A percentile compares a stretch with the other conserved stretches of the same genome.
phyloP scores from a whole-genome alignment of 1,140 invertebrate genomes.

The Zaprionus capensis region DNA sequence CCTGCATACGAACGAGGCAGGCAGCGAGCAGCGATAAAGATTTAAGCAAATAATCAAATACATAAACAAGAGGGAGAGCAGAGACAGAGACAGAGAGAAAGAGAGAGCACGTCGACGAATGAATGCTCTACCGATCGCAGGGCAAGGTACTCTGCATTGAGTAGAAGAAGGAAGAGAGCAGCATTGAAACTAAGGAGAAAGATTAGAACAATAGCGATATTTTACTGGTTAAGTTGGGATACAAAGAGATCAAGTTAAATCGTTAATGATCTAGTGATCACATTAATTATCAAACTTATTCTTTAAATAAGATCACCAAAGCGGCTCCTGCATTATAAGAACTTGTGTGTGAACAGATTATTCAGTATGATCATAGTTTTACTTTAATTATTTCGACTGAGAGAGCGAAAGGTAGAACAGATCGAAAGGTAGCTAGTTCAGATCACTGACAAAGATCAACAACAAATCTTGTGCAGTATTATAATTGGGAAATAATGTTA shows the following conservation, averaged over 20 bases:
- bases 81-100: neutral
- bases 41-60: constrained; percentile 82
- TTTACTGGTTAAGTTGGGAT: too few species aligned
- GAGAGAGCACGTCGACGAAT: neutral
- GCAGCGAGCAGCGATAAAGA: constrained; percentile 76
- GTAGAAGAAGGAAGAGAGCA: neutral
- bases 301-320: too few species aligned
- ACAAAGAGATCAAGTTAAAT: too few species aligned
- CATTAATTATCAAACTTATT: too few species aligned
- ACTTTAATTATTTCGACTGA: neutral
- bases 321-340: too few species aligned
- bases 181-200: neutral
- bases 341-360: too few species aligned
- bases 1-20: constrained; percentile 75
- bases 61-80: constrained; percentile 64
- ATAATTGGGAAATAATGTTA: neutral
- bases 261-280: too few species aligned
- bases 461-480: neutral
- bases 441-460: neutral
- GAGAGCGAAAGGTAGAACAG: neutral
- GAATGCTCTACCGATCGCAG: constrained; percentile 7
- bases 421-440: neutral
- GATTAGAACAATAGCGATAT: neutral
- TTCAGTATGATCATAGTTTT: neutral
- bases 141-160: neutral